Evolutionary conservation across 2,797 vertebrate genomes (phyloP).

Genomic region (Parauchenoglanis punctatus): DNA sequence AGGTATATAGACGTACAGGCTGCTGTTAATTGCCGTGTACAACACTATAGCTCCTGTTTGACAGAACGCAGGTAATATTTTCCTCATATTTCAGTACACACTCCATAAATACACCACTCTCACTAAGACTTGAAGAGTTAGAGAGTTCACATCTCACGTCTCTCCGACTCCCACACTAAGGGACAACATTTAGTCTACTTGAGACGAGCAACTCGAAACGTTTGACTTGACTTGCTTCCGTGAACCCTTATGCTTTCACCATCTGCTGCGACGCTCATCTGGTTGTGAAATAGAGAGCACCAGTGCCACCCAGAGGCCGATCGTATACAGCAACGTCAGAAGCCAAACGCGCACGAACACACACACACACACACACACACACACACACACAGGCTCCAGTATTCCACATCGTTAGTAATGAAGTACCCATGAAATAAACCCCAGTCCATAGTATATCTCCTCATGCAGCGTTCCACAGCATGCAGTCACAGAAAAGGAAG

Average conservation of each 20-base stretch:
- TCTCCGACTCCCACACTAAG: constrained; percentile 9
- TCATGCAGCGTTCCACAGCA: constrained; percentile 17
- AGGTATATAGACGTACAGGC: not conserved
- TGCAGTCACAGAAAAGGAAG: constrained; percentile 24
- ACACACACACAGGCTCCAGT: not conserved
- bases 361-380: not conserved
- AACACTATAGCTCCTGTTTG: not conserved
- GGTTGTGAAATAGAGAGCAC: constrained; percentile 65
- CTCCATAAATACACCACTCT: not conserved
- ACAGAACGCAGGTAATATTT: not conserved
- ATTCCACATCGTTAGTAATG: constrained; percentile 22
- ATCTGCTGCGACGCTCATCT: constrained; percentile 38
- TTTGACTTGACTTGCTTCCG: constrained; percentile 39
- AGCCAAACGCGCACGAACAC: not conserved
- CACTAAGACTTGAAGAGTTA: not conserved
- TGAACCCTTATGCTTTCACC: constrained; percentile 53
- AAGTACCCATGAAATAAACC: constrained; percentile 17
- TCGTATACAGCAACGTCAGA: not conserved
- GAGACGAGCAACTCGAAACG: constrained; percentile 36
- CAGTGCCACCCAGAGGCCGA: constrained; percentile 73
- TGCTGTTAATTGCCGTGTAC: not conserved
- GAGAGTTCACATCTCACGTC: not conserved
- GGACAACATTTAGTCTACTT: constrained; percentile 26
- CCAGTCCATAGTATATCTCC: not conserved
- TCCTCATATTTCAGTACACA: not conserved